These are phyloP conservation scores for Uloborus plumipes DNA, from an alignment of 2,888 invertebrate species.

Conservation along the genomic window DNA sequence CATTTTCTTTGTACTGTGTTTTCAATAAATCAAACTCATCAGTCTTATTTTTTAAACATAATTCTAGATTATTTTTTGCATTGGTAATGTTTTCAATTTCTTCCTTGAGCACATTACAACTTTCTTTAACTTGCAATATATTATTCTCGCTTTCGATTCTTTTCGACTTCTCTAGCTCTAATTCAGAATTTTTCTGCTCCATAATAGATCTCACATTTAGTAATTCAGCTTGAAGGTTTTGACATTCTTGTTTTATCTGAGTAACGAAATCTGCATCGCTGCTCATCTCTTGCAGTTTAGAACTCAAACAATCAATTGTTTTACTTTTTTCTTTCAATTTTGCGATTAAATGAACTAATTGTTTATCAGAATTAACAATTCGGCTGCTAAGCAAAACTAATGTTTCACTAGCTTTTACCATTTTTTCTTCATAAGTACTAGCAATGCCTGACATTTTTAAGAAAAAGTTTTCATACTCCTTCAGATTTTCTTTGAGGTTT, in stretches of 20 bases:
- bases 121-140: no score
- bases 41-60: background rate
- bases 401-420: background rate
- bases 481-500: background rate
- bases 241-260: slow-evolving; percentile 7
- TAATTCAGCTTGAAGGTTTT: slow-evolving; percentile 69
- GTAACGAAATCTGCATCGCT: background rate
- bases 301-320: background rate
- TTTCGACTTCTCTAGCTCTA: slow-evolving; percentile 68
- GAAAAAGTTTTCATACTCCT: background rate
- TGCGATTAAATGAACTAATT: slow-evolving; percentile 2
- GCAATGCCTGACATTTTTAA: slow-evolving; percentile 1
- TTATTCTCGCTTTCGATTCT: no score
- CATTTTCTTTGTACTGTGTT: background rate
- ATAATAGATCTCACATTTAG: slow-evolving; percentile 22
- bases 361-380: slow-evolving; percentile 11
- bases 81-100: background rate
- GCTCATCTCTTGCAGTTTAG: slow-evolving; percentile 1
- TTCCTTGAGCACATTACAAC: background rate
- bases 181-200: background rate
- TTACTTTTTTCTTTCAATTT: slow-evolving; percentile 37
- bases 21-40: background rate
- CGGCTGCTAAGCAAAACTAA: slow-evolving; percentile 15
- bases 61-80: background rate
- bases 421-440: background rate